Percentiles rank a stretch among this genome's conserved stretches.
Evolutionary conservation across 2,113 vertebrate genomes (phyloP).

Genomic region (Falcunculus frontatus): DNA sequence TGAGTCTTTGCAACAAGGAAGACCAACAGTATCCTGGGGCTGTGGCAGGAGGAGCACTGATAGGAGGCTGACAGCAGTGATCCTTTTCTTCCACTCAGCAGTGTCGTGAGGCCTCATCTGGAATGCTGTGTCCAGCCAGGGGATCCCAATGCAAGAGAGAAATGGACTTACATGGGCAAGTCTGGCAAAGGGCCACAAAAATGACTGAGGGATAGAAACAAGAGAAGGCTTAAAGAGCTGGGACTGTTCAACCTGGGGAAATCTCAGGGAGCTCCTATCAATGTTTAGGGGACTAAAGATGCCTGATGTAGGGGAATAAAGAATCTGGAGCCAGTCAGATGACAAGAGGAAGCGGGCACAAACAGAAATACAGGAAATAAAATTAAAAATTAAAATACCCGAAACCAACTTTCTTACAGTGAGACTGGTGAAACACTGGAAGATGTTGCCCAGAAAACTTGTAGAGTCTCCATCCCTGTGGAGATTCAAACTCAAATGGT

Average conservation of each 20-base stretch:
- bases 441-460: background rate
- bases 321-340: background rate
- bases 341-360: background rate
- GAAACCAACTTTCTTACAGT: background rate
- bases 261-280: background rate
- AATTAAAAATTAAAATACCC: background rate
- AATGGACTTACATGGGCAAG: background rate
- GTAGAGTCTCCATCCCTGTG: background rate
- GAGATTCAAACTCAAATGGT: background rate
- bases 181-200: background rate
- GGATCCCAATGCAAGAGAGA: background rate
- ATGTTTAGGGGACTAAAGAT: background rate
- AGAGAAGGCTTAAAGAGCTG: background rate
- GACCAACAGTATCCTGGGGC: background rate
- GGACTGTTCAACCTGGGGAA: background rate
- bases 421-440: background rate
- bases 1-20: background rate
- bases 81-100: background rate
- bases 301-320: background rate
- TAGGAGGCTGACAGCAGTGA: background rate
- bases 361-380: background rate
- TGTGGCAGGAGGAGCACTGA: background rate
- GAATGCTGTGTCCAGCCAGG: background rate
- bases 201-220: background rate
- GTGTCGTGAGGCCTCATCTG: background rate